Base-by-base conservation (phyloP, 2,113 vertebrate genomes). In the Picathartes gymnocephalus region DNA sequence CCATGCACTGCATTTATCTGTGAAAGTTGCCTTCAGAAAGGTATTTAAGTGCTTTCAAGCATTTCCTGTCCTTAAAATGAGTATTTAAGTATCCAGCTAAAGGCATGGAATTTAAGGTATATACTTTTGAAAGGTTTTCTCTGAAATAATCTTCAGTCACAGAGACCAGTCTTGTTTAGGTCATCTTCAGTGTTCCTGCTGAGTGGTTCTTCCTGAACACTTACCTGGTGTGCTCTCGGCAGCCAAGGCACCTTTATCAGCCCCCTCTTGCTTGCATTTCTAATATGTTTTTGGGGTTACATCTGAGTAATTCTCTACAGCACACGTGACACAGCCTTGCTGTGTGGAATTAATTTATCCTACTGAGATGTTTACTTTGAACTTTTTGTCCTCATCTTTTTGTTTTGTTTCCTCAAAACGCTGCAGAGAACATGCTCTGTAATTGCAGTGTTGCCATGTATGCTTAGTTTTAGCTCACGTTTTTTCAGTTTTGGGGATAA, bases 401-500 rank as follows among this genome's bases (percentile, higher is more conserved):
- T 45, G 27, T 31, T 83, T 77, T 44, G 22, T 30, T 94, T 85
- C 33, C 78, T 76, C 25, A 53, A 18, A 72, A 5, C 53, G 3
- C 44, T 47, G 56, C 7, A 20, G n/a, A 39, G 48, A 48, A 24
- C 3, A 0, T 1, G 17, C 9, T 1, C 2, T 60, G 1, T 30
- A 56, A 15, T 51, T 35, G 54, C 53, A 24, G 6, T 8, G 33
- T 31, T 61, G 20, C 37, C 11, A 3, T 3, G 2, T 28, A 3
- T 18, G 44, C 47, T 86, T 27, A 10, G 10, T 12, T 69, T 72
- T 73, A 64, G n/a, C 13, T 76, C 30, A 1, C 6, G 83, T 81
- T 5, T 15, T 68, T 70, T 15, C 25, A 21, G 2, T 56, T 88
- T 60, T 68, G 37, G 51, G 53, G 35, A 40, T 86, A 53, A 53